phyloP scores from a whole-genome alignment of 2,888 invertebrate species.

The Priocnemis perturbator region DNA sequence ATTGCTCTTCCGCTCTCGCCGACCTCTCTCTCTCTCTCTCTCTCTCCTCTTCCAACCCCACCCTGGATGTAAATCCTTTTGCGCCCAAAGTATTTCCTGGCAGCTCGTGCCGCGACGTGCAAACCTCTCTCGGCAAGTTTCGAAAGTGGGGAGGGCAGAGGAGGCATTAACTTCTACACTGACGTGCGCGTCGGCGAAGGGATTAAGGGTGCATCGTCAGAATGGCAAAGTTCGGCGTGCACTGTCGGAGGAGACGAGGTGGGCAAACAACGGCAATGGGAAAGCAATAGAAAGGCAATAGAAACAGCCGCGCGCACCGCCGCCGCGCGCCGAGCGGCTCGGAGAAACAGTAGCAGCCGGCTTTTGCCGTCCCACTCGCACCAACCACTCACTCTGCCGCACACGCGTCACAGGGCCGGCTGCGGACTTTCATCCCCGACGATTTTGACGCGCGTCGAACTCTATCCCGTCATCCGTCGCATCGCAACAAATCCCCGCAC shows the following conservation, averaged over 20 bases:
- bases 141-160: slow-evolving; percentile 17
- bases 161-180: slow-evolving; percentile 39
- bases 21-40: slow-evolving; percentile 27
- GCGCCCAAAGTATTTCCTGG: slow-evolving; percentile 7
- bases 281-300: slow-evolving; percentile 26
- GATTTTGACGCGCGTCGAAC: slow-evolving; percentile 26
- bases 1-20: no score
- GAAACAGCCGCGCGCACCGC: not conserved
- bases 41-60: not conserved
- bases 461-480: slow-evolving; percentile 7
- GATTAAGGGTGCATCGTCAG: slow-evolving; percentile 52
- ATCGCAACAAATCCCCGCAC: slow-evolving; percentile 17
- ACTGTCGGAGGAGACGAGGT: no score
- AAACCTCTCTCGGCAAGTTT: slow-evolving; percentile 26
- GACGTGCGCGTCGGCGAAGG: slow-evolving; percentile 42
- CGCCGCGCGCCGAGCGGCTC: not conserved
- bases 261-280: slow-evolving; percentile 14
- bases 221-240: slow-evolving; percentile 42
- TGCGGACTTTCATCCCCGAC: slow-evolving; percentile 22
- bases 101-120: slow-evolving; percentile 1
- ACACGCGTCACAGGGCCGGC: slow-evolving; percentile 10
- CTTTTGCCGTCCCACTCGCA: slow-evolving; percentile 49
- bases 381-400: slow-evolving; percentile 40
- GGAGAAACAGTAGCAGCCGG: slow-evolving; percentile 42
- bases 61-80: not conserved